Base-by-base conservation (phyloP, 64 coral and sea anemone genomes). In the Catalaphyllia jardinei region DNA sequence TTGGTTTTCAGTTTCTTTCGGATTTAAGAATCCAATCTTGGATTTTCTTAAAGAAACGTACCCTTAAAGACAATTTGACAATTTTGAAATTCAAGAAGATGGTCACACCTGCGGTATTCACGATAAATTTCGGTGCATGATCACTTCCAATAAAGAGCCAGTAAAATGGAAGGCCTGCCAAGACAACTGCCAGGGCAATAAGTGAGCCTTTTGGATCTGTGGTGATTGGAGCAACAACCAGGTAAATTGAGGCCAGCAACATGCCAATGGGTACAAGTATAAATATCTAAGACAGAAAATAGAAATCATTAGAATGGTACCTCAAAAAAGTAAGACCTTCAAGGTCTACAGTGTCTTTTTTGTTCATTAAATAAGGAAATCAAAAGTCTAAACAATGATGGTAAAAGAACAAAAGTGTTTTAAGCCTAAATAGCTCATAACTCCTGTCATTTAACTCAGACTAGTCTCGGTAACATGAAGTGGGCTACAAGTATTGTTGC, bases 101-200 rank as follows among this genome's bases (percentile, higher is more conserved):
- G 15, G 17, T 73, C 83, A 79, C 77, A 92, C 90, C 90, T 29
- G 76, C 29, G 59, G 73, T 29, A 79, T 87, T 71, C 0, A 74
- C 17, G 27, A 92, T 49, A 62, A 39, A 92, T 31, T 92, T 87
- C 17, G 90, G 90, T 33, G 83, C 64, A 49, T 49, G 39, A 52
- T 92, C 16, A 30, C 73, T 87, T 62, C 31, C 60, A 4, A 92
- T 60, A 31, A 92, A 92, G 25, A 92, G 52, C 61, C 59, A 87
- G 52, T 92, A 92, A 60, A 92, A 92, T 1, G 90, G 90, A 20
- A 92, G 90, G 51, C 90, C 90, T 71, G 90, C 90, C 74, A 80
- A 8, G 25, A 92, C 67, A 9, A 92, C 83, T 52, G 38, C 90
- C 3, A 92, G 62, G 69, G 90, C 90, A 64, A 87, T 87, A 9